These are phyloP conservation scores for Eutrigla gurnardus DNA, from an alignment of 2,797 vertebrate genomes.

Conservation along the genomic window DNA sequence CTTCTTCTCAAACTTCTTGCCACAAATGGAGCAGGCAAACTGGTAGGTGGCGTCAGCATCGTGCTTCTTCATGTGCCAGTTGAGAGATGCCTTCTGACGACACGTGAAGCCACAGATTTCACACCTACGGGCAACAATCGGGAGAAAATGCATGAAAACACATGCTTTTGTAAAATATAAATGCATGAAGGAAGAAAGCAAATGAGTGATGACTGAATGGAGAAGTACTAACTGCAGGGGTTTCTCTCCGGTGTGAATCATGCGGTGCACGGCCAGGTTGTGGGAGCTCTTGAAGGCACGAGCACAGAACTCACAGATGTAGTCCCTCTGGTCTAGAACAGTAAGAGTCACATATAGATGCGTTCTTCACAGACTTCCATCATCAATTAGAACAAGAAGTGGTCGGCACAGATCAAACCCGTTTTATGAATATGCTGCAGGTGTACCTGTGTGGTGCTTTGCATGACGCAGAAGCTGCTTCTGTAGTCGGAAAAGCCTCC, in stretches of 20 bases:
- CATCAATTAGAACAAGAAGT: neutral
- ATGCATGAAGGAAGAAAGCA: neutral
- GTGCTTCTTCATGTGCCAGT: conserved; percentile 99
- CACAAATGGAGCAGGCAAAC: conserved; percentile 98
- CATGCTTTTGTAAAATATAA: neutral
- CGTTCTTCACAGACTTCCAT: neutral
- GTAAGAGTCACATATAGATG: conserved; percentile 10
- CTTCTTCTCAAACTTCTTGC: conserved; percentile 99
- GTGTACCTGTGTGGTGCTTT: conserved; percentile 96
- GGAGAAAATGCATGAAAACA: neutral
- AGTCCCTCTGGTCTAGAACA: conserved; percentile 95
- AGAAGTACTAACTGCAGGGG: conserved; percentile 92
- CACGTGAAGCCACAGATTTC: conserved; percentile 99
- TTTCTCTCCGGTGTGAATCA: conserved; percentile 99
- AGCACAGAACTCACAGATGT: conserved; percentile 98
- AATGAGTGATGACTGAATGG: conserved; percentile 16
- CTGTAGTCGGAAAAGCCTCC: conserved; percentile 95
- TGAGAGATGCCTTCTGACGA: conserved; percentile 97
- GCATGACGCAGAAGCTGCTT: conserved; percentile 97
- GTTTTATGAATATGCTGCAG: neutral
- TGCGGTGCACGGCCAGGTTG: conserved; percentile 97
- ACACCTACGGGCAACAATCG: conserved; percentile 81
- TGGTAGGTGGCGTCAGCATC: conserved; percentile 96
- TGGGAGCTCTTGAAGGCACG: conserved; percentile 99
- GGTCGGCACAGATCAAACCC: neutral